Evolutionary conservation across 1,140 invertebrate genomes (phyloP), one percentile per base, ranked within the genome.

Genomic region (Ephestia elutella): DNA sequence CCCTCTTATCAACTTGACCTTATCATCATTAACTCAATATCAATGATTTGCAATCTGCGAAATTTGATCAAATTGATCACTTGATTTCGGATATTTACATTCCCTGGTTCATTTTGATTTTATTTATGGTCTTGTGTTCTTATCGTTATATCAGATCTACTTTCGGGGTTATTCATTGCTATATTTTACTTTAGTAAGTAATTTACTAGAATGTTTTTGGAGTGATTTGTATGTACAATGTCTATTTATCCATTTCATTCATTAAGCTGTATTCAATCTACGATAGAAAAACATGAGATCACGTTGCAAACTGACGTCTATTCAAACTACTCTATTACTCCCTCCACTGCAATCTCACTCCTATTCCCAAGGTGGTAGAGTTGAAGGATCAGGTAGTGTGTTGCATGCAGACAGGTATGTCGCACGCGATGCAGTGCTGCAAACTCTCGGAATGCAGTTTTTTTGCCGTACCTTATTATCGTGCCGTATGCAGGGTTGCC

Each of bases 401-500:
- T 44, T 17, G 38, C 38, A 44, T 44, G 38, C 10, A 17, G 38
- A 44, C 38, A 44, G 38, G 38, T 44, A 44, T 9, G 38, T 15
- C 38, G 38, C 38, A 44, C 38, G 38, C 38, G 38, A 44, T 44
- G 38, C 38, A 44, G 38, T 44, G 38, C 38, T 7, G 38, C 38
- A 44, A 44, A 44, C 38, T 35, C 32, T n/a, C 38, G 38, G 38
- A 44, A 44, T 44, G 38, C 38, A 44, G 38, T 44, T 44, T 44
- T 44, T 44, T 44, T 44, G 38, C 38, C 38, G 38, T 44, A 44
- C 38, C 38, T 44, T 44, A 44, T 44, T 44, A 44, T 44, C 38
- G 38, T 44, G 38, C 38, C 38, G 38, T 44, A 15, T 15, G 38
- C 38, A 44, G 38, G 38, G 38, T 15, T 44, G 13, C 2, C 30